phyloP scores from a whole-genome alignment of 2,888 invertebrate species.

The Synergus umbraculus region DNA sequence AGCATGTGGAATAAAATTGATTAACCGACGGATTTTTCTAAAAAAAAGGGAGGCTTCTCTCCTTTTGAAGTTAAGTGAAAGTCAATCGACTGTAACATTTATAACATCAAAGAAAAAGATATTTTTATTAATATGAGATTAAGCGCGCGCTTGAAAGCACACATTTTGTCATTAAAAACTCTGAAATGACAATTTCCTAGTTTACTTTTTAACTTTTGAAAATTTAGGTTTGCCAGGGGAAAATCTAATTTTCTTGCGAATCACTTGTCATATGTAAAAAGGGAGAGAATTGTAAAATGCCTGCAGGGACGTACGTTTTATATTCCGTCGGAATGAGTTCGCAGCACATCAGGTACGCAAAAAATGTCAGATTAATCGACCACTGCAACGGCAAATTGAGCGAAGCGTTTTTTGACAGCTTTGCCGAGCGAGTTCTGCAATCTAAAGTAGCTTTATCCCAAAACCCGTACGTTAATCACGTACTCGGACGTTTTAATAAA shows the following conservation, averaged over 20 bases:
- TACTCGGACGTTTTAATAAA: background rate
- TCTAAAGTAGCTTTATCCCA: conserved; percentile 36
- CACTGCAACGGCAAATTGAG: conserved; percentile 38
- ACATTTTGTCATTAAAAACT: no score
- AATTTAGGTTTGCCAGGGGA: background rate
- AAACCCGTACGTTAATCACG: conserved; percentile 37
- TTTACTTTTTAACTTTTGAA: background rate
- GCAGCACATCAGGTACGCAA: conserved; percentile 27
- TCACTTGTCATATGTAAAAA: conserved; percentile 31
- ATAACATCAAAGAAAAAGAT: background rate
- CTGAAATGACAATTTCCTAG: no score
- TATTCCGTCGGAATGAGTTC: conserved; percentile 22
- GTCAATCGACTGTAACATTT: conserved; percentile 4
- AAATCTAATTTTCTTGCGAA: conserved; percentile 11
- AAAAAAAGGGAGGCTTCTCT: background rate
- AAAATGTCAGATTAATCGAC: conserved; percentile 39
- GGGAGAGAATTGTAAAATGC: conserved; percentile 32
- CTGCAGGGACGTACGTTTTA: conserved; percentile 27
- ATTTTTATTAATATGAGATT: background rate
- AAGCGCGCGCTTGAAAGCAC: no score
- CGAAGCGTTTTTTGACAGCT: conserved; percentile 34
- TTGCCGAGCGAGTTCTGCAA: conserved; percentile 26
- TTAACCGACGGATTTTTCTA: background rate
- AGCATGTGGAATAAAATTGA: background rate
- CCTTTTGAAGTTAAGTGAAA: conserved; percentile 4